Conservation (phyloP, 2,888 invertebrate genomes). For the Coelinius sp. region DNA sequence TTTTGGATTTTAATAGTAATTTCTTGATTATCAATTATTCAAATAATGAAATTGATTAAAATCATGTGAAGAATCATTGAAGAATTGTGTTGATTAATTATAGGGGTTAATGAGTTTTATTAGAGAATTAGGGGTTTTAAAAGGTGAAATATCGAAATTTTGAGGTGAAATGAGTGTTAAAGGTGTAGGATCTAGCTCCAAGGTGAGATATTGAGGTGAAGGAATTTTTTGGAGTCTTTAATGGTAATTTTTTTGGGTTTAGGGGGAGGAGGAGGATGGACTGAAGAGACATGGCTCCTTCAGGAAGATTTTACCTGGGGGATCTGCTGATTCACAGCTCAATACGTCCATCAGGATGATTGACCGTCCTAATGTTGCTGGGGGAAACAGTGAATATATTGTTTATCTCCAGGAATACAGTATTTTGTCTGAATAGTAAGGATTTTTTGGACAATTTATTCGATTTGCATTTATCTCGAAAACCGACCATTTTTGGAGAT, state of each 20-base stretch:
- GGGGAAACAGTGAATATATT: conserved; percentile 78
- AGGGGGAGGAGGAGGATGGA: conserved; percentile 62
- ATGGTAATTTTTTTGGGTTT: not conserved
- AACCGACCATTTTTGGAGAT: too few species aligned
- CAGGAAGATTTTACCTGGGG: conserved; percentile 74
- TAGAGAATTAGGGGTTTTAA: not conserved
- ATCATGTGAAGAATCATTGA: not conserved
- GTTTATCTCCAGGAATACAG: conserved; percentile 90
- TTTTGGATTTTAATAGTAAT: not conserved
- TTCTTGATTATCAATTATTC: not conserved
- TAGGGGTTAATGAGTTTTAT: not conserved
- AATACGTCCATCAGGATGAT: conserved; percentile 76
- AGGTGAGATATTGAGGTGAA: not conserved
- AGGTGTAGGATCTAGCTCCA: conserved; percentile 28
- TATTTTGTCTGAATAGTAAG: conserved; percentile 94
- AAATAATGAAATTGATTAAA: not conserved
- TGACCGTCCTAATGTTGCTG: conserved; percentile 71
- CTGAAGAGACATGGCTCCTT: conserved; percentile 74
- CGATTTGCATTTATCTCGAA: too few species aligned
- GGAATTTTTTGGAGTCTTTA: not conserved
- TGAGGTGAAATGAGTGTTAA: conserved; percentile 8
- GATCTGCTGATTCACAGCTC: conserved; percentile 73
- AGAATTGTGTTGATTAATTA: not conserved
- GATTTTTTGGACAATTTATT: conserved; percentile 52
- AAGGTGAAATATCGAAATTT: not conserved